phyloP scores from a whole-genome alignment of 1,140 invertebrate genomes.

The Triops cancriformis region DNA sequence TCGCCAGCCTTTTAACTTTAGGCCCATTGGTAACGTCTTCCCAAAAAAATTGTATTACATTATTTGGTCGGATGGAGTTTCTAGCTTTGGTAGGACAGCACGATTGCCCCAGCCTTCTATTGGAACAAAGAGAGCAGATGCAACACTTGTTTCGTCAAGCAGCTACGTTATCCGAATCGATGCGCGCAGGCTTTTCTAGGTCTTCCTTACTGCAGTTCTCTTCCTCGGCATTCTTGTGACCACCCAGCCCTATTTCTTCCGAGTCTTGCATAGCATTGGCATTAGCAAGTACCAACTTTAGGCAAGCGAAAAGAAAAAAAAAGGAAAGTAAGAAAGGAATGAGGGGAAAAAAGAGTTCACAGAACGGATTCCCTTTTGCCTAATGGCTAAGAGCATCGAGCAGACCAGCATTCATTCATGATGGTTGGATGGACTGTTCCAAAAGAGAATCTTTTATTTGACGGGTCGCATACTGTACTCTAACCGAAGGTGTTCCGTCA shows the following conservation, averaged over 20 bases:
- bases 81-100: background rate
- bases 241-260: background rate
- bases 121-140: background rate
- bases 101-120: background rate
- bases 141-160: background rate
- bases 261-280: background rate
- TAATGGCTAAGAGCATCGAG: background rate
- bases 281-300: background rate
- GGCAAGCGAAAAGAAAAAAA: background rate
- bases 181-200: background rate
- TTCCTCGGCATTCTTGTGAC: background rate
- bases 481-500: background rate
- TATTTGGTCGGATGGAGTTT: background rate
- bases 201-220: background rate
- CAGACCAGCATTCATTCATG: background rate
- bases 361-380: background rate
- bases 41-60: too few species aligned
- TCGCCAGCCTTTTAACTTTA: too few species aligned
- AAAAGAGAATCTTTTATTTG: background rate
- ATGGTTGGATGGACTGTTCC: background rate
- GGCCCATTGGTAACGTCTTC: too few species aligned
- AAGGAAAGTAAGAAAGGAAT: background rate
- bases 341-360: background rate
- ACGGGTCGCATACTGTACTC: background rate
- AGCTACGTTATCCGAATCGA: background rate